Percentiles rank a stretch among this genome's conserved stretches.
phyloP scores from a whole-genome alignment of 2,797 vertebrate species.

The Catostomus latipinnis region DNA sequence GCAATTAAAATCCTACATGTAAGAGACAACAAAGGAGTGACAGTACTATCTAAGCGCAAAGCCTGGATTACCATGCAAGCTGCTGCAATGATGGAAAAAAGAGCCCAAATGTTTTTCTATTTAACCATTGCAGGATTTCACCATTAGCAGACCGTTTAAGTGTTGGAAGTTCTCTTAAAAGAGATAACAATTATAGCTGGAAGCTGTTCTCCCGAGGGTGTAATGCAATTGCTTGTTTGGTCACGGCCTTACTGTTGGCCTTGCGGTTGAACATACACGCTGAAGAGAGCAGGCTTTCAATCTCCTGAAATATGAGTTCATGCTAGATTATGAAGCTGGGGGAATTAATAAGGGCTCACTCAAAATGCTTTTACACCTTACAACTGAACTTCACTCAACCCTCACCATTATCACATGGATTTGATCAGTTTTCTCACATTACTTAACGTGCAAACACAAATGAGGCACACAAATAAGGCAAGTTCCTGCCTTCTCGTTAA shows the following conservation, averaged over 20 bases:
- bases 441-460: background rate
- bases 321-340: conserved; percentile 9
- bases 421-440: background rate
- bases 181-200: conserved; percentile 48
- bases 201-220: conserved; percentile 16
- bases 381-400: conserved; percentile 7
- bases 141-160: background rate
- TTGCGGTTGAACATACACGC: conserved; percentile 13
- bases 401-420: background rate
- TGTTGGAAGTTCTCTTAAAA: conserved; percentile 32
- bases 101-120: conserved; percentile 24
- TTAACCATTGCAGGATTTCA: conserved; percentile 21
- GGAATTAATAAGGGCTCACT: conserved; percentile 44
- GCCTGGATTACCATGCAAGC: conserved; percentile 46
- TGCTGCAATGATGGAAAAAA: conserved; percentile 36
- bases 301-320: conserved; percentile 51
- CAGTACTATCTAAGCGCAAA: conserved; percentile 44
- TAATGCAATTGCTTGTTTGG: conserved; percentile 54
- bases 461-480: background rate
- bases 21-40: conserved; percentile 54
- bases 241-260: conserved; percentile 37
- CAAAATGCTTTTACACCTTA: conserved; percentile 25
- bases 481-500: too few relatives aligned
- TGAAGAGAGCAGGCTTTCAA: conserved; percentile 18
- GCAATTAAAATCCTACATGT: conserved; percentile 63